Conservation (phyloP, 2,113 vertebrate species). For the Chionomys nivalis region DNA sequence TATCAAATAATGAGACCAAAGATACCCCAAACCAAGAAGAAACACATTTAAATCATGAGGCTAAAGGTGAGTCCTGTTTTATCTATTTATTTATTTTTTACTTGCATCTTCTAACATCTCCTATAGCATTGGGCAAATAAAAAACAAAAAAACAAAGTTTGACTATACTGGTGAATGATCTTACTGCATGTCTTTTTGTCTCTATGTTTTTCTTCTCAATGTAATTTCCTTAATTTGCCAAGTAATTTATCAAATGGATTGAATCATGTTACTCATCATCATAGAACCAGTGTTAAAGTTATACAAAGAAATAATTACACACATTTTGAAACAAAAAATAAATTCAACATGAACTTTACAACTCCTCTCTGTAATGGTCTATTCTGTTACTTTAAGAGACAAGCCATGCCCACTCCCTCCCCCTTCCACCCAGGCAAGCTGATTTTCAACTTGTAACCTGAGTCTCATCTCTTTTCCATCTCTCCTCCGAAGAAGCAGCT, state of each 20-base stretch:
- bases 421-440: no score
- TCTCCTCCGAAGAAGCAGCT: no score
- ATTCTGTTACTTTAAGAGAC: no score
- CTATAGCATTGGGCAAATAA: neutral
- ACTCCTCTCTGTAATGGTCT: no score
- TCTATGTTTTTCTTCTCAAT: neutral
- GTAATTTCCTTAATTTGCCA: neutral
- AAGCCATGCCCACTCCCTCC: no score
- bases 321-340: neutral
- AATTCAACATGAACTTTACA: neutral
- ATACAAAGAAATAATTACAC: neutral
- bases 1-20: neutral
- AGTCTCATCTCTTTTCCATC: no score
- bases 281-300: neutral
- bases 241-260: neutral
- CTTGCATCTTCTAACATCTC: neutral
- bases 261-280: neutral
- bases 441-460: no score
- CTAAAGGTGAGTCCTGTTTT: neutral
- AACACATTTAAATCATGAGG: neutral
- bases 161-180: neutral
- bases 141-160: neutral
- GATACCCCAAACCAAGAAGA: neutral
- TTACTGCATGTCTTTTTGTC: neutral
- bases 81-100: neutral